Percentiles rank a stretch among this genome's conserved stretches.
Evolutionary conservation across 2,113 vertebrate genomes (phyloP).

Genomic region (Neogale vison): DNA sequence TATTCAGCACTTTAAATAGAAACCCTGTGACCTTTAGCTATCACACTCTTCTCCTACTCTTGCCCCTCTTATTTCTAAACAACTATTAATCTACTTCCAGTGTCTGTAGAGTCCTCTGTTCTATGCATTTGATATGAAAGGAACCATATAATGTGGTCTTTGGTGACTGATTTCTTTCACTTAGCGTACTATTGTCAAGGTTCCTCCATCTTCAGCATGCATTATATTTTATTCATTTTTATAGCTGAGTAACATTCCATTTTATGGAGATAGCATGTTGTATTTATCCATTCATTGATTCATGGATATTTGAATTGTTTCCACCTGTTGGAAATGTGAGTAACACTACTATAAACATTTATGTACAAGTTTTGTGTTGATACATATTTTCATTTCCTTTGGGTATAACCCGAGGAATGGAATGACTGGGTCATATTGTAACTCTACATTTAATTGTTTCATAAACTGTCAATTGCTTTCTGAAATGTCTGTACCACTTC

Average conservation of each 20-base stretch:
- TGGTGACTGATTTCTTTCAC: not conserved
- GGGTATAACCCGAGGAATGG: not conserved
- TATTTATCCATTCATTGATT: not conserved
- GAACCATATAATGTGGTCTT: not conserved
- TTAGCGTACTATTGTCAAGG: not conserved
- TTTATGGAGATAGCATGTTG: not conserved
- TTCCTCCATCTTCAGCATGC: not conserved
- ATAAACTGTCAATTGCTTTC: not conserved
- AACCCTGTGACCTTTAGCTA: not conserved
- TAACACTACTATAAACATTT: not conserved
- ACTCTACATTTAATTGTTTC: not conserved
- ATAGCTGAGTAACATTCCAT: not conserved
- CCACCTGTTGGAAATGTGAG: not conserved
- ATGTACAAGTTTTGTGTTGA: not conserved
- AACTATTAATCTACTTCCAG: not conserved
- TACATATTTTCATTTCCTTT: not conserved
- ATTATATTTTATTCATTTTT: not conserved
- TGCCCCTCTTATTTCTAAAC: not conserved
- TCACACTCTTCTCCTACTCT: not conserved
- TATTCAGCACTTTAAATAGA: not conserved
- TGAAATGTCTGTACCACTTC: not conserved
- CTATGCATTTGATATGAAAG: not conserved
- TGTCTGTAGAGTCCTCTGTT: not conserved
- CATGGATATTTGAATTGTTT: not conserved
- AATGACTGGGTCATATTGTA: not conserved